Evolutionary conservation across 37 sponge, comb jelly and placozoan species (phyloP).

Genomic region (Spongilla lacustris): DNA sequence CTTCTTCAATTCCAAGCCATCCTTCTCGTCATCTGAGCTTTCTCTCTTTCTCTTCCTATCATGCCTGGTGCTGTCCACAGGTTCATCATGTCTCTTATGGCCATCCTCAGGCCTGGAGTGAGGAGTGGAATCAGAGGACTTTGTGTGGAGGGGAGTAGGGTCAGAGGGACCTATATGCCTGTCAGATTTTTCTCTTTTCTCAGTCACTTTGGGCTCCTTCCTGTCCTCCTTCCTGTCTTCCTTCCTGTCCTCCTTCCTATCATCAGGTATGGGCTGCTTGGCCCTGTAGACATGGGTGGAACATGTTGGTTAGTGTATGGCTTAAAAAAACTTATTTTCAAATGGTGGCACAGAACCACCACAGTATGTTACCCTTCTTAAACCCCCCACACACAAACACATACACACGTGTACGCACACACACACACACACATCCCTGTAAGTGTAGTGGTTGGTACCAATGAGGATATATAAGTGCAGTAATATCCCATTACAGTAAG

Average conservation of each 20-base stretch:
- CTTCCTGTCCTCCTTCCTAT: not conserved
- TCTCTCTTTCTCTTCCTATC: conserved; percentile 9
- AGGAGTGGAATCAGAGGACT: not conserved
- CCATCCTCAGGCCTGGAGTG: not conserved
- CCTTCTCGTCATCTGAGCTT: not conserved
- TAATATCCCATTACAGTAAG: too few species aligned
- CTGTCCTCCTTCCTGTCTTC: not conserved
- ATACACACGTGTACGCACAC: too few species aligned
- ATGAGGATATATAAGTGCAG: too few species aligned
- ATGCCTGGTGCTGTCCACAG: not conserved
- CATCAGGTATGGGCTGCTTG: not conserved
- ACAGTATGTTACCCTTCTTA: too few species aligned
- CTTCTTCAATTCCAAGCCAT: conserved; percentile 12
- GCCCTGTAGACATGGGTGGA: not conserved
- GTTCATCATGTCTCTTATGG: not conserved
- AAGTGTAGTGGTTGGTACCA: too few species aligned
- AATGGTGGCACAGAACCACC: too few species aligned
- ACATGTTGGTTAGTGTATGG: too few species aligned
- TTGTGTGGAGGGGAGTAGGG: not conserved
- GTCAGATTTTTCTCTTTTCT: not conserved
- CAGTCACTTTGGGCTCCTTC: not conserved
- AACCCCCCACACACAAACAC: too few species aligned
- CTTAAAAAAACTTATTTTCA: too few species aligned
- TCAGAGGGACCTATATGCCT: not conserved
- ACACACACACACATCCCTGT: too few species aligned